A percentile compares a stretch with the other conserved stretches of the same genome.
Evolutionary conservation across 2,888 invertebrate species (phyloP).

Genomic region (Leucoma salicis): DNA sequence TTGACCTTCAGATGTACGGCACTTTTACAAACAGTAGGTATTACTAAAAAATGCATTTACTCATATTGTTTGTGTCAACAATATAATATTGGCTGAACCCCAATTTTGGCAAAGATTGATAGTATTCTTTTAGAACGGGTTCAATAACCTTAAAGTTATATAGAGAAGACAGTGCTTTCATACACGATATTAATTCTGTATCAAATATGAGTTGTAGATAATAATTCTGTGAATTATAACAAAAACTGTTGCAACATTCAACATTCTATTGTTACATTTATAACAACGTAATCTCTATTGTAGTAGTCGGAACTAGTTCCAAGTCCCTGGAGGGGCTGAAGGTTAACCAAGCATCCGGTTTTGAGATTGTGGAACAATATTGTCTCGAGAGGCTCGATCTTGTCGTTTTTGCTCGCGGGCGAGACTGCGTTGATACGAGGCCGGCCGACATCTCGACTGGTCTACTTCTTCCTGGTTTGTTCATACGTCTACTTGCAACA

Average conservation of each 20-base stretch:
- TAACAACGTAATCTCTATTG: constrained; percentile 32
- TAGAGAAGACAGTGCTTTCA: background rate
- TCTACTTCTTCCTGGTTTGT: constrained; percentile 40
- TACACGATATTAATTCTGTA: background rate
- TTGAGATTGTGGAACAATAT: constrained; percentile 40
- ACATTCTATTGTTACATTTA: constrained; percentile 31
- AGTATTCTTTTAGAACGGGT: background rate
- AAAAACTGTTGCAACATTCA: constrained; percentile 1
- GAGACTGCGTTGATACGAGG: constrained; percentile 36
- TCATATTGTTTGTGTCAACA: too few species aligned
- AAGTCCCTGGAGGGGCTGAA: constrained; percentile 47
- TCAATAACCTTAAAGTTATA: background rate
- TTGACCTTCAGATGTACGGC: too few species aligned
- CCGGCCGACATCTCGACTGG: constrained; percentile 36
- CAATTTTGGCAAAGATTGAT: constrained; percentile 32
- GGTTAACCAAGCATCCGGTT: constrained; percentile 56
- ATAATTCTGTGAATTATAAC: constrained; percentile 4
- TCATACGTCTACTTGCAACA: too few species aligned
- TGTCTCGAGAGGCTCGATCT: constrained; percentile 40
- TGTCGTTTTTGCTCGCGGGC: constrained; percentile 48
- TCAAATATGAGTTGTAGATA: background rate
- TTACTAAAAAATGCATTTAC: too few species aligned
- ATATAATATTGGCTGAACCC: constrained; percentile 44
- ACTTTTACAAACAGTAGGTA: too few species aligned
- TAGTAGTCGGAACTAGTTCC: constrained; percentile 47